Base-by-base conservation (phyloP, 2,888 invertebrate genomes). In the Machimus atricapillus region DNA sequence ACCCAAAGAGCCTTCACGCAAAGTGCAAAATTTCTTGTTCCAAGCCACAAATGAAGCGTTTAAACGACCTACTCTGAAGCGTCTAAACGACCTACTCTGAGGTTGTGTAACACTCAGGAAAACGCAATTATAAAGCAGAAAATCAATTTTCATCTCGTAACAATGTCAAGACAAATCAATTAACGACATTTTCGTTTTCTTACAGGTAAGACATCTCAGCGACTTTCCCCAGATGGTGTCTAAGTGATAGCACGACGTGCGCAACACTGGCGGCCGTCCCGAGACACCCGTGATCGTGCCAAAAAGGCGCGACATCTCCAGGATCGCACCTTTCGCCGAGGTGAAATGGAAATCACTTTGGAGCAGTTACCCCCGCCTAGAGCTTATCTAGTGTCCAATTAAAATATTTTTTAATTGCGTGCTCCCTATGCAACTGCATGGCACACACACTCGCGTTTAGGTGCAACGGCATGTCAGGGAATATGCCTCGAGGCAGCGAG, bases 111-210 rank as follows among this genome's bases (percentile, higher is more conserved):
- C 40, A 31, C 27, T 58, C 56, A 82, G 43, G 85, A 85, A 85
- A 85, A 74, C 34, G 73, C 85, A 85, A 73, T 74, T 74, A 85
- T 46, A 73, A 66, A 46, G 31, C 27, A 74, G 43, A 34, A 73
- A 74, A 74, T 73, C 40, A 74, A 85, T 85, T 85, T 74, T 85
- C 85, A 74, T 85, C 46, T 83, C 79, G 31, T 86, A 87, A 88
- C 86, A 86, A 73, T 87, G 46, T 82, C 58, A 87, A 87, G 81
- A 86, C 88, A 86, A 88, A 88, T 88, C 88, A 88, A 87, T 87
- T 87, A 87, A 88, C 56, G 43, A 76, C 43, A 86, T 86, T 81
- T 86, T 86, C 82, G 27, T 87, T 82, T 82, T 73, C 27, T 87
- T 86, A 9, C 88, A 88, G 88, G 88, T 88, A 88, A 86, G 88